Percentiles rank a stretch among this genome's conserved stretches.
phyloP scores from a whole-genome alignment of 2,797 vertebrate species.

The Ammospiza maritima region DNA sequence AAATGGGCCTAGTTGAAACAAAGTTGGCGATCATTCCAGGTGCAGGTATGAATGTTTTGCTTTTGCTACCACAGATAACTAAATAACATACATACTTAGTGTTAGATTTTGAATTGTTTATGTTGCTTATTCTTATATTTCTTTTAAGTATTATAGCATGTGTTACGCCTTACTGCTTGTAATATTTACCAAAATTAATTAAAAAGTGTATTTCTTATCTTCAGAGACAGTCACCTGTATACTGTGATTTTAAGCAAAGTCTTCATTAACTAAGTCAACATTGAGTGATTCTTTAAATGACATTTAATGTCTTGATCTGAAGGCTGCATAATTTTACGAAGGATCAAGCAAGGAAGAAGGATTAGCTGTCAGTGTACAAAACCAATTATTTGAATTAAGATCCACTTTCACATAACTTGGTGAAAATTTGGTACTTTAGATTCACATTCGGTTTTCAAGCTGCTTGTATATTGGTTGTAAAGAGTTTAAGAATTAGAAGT shows the following conservation, averaged over 20 bases:
- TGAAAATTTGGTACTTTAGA: neutral
- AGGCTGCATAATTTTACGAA: neutral
- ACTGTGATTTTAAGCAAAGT: neutral
- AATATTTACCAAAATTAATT: neutral
- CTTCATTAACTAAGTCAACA: neutral
- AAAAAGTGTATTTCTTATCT: neutral
- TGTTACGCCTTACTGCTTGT: neutral
- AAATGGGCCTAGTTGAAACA: slow-evolving; percentile 96
- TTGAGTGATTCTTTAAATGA: neutral
- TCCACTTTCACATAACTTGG: neutral
- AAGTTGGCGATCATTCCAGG: slow-evolving; percentile 97
- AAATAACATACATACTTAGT: neutral
- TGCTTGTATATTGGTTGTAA: neutral
- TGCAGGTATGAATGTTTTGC: slow-evolving; percentile 83
- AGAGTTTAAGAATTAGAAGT: neutral
- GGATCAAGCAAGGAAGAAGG: neutral
- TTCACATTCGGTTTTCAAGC: neutral
- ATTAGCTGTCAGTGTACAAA: neutral
- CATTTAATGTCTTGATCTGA: neutral
- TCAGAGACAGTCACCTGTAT: neutral
- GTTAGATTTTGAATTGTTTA: neutral
- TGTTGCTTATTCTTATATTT: neutral
- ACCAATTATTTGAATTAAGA: neutral
- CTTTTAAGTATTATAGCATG: neutral
- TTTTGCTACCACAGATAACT: neutral